Conservation (phyloP, 2,797 vertebrate genomes). For the Antennarius maculatus region DNA sequence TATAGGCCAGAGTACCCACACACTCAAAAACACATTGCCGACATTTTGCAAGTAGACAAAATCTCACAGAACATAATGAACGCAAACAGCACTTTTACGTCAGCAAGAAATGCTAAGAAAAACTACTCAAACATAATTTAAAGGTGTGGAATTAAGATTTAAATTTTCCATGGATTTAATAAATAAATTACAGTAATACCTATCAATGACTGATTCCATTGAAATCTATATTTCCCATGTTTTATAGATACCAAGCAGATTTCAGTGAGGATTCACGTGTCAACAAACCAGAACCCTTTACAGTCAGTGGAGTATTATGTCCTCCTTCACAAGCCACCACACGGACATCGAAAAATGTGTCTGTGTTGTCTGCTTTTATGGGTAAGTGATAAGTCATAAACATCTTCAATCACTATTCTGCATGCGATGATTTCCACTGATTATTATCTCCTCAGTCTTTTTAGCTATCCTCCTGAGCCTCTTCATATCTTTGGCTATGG, state of each 20-base stretch:
- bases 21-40: no score
- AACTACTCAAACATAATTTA: no score
- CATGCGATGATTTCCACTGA: neutral
- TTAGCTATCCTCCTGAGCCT: slow-evolving; percentile 76
- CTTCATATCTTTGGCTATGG: slow-evolving; percentile 54
- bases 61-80: no score
- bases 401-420: neutral
- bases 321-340: slow-evolving; percentile 68
- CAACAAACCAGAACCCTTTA: slow-evolving; percentile 57
- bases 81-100: no score
- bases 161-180: no score
- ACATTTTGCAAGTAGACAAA: no score
- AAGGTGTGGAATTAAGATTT: no score
- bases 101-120: neutral
- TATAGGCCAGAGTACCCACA: no score
- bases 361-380: slow-evolving; percentile 68
- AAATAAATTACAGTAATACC: no score
- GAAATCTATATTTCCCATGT: slow-evolving; percentile 5
- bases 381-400: slow-evolving; percentile 62
- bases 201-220: neutral
- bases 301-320: slow-evolving; percentile 52
- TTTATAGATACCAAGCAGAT: slow-evolving; percentile 78
- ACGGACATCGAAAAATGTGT: slow-evolving; percentile 75
- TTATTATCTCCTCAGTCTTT: slow-evolving; percentile 65
- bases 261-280: slow-evolving; percentile 42